These are phyloP conservation scores for Archips xylosteana DNA, from an alignment of 2,888 invertebrate species.

Conservation along the genomic window DNA sequence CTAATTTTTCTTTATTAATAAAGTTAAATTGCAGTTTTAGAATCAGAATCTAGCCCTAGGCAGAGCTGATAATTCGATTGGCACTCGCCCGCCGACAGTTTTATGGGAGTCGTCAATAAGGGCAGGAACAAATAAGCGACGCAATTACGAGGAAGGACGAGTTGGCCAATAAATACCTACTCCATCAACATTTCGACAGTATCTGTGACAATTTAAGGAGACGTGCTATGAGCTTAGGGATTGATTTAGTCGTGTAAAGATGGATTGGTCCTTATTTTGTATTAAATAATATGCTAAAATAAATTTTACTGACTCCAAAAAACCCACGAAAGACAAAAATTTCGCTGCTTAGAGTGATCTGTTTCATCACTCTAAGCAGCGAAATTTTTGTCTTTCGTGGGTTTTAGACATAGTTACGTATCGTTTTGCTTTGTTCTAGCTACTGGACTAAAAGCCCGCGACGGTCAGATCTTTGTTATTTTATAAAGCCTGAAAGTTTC, in stretches of 20 bases:
- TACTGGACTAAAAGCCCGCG: too few species aligned
- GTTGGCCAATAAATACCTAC: slow-evolving; percentile 40
- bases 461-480: too few species aligned
- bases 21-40: slow-evolving; percentile 15
- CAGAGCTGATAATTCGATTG: slow-evolving; percentile 47
- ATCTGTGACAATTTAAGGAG: neutral
- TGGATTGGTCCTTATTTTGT: neutral
- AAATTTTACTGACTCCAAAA: too few species aligned
- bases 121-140: slow-evolving; percentile 55
- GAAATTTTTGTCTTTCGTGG: too few species aligned
- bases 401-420: neutral
- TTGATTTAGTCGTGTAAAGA: neutral
- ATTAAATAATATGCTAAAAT: too few species aligned
- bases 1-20: neutral
- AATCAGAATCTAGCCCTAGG: slow-evolving; percentile 23
- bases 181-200: slow-evolving; percentile 17
- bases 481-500: too few species aligned
- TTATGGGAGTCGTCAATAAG: slow-evolving; percentile 55
- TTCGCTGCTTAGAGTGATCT: too few species aligned
- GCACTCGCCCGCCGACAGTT: slow-evolving; percentile 52
- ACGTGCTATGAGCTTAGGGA: neutral
- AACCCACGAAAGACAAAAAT: too few species aligned
- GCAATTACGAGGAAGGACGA: slow-evolving; percentile 55
- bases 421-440: neutral
- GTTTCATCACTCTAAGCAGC: too few species aligned